These are phyloP conservation scores for Trichopria drosophilae DNA, from an alignment of 2,888 invertebrate genomes.

Conservation along the genomic window DNA sequence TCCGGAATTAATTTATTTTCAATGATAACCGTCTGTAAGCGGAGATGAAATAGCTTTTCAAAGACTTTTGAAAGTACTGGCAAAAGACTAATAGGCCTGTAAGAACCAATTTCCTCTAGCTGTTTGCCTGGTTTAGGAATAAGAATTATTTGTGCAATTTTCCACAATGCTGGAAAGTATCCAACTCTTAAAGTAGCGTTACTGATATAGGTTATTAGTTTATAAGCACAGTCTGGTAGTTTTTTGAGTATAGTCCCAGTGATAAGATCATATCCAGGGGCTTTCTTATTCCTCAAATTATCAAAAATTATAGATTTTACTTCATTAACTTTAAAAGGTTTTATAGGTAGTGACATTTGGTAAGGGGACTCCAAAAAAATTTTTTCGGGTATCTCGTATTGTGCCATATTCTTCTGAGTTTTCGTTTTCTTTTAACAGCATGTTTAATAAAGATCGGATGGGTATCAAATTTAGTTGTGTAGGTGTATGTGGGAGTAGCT, in stretches of 20 bases:
- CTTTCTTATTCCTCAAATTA: too few species aligned
- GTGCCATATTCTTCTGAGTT: conserved; percentile 3
- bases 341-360: too few species aligned
- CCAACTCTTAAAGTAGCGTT: neutral
- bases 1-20: conserved; percentile 5
- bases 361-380: too few species aligned
- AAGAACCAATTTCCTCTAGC: neutral
- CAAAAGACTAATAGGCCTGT: neutral
- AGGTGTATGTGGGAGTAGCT: too few species aligned
- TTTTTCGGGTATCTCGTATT: neutral
- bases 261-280: neutral
- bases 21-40: too few species aligned
- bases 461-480: too few species aligned
- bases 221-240: neutral
- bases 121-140: neutral
- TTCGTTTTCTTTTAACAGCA: neutral
- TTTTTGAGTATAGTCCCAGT: neutral
- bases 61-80: neutral
- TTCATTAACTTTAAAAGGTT: too few species aligned
- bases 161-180: neutral
- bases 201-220: neutral
- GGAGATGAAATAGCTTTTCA: conserved; percentile 1
- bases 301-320: too few species aligned
- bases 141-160: conserved; percentile 4
- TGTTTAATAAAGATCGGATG: neutral